Percentiles rank a stretch among this genome's conserved stretches.
phyloP scores from a whole-genome alignment of 2,113 vertebrate species.

The Marmota monax region DNA sequence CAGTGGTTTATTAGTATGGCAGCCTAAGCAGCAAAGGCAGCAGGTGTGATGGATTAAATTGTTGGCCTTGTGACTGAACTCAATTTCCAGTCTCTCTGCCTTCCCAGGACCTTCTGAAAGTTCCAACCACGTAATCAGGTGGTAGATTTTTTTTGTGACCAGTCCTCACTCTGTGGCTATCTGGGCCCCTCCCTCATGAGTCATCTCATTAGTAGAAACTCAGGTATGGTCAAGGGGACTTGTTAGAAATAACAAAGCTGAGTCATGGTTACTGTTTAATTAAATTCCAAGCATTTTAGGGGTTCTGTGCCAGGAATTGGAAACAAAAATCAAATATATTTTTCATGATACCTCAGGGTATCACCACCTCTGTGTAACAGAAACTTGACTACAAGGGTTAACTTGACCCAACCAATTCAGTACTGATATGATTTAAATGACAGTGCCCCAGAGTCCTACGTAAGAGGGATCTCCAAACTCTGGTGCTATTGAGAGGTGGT shows the following conservation, averaged over 20 bases:
- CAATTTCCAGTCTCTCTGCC: background rate
- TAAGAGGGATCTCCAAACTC: background rate
- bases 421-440: background rate
- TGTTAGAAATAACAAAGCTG: background rate
- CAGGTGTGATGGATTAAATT: background rate
- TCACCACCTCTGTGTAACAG: background rate
- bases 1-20: background rate
- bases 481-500: background rate
- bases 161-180: background rate
- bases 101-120: background rate
- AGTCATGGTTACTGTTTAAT: too few relatives aligned
- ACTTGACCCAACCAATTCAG: background rate
- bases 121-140: background rate
- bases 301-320: background rate
- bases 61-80: background rate
- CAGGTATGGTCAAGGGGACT: background rate
- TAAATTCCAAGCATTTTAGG: background rate
- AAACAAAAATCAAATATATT: background rate
- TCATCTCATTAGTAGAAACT: background rate
- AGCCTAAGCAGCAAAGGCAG: background rate
- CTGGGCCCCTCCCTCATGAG: background rate
- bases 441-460: background rate
- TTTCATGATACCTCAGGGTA: background rate
- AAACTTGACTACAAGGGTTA: background rate
- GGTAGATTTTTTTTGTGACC: background rate